Base-by-base conservation (phyloP, 2,113 vertebrate species). In the Rhegmatorhina hoffmannsi region DNA sequence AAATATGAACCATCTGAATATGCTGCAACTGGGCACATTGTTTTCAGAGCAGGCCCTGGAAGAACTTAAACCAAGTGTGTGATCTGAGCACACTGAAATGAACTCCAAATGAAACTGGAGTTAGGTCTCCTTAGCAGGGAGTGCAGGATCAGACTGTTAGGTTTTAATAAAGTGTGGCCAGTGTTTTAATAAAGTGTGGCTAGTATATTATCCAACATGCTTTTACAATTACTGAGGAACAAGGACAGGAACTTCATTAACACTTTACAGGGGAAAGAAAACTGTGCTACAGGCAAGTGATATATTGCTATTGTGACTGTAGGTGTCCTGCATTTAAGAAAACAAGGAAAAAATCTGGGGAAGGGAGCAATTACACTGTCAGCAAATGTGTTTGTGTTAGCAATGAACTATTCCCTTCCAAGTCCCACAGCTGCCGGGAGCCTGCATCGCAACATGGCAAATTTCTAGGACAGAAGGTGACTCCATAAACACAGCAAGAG, bases 201-300 rank as follows among this genome's bases (percentile, higher is more conserved):
- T 38, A 96, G 93, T 96, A 87, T 12, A 93, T 96, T 96, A 96
- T 29, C 77, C 95, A 82, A 87, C 95, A 94, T 64, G 90, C 90
- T 95, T 93, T 95, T 93, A 91, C 95, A 96, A 97, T 96, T 96
- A 97, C 76, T 73, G 86, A 91, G 95, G 20, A 96, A 92, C 90
- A 84, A 89, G 95, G 90, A 97, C 90, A 95, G 95, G 94, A 96
- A 97, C 94, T 96, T 97, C 93, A 94, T 97, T 97, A 97, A 96
- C 96, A 34, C 96, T 96, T 97, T 96, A 95, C 86, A 84, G 92
- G 90, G 94, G 90, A 89, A 96, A 81, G 94, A 93, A 96, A 94
- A 86, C 94, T 88, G 80, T 46, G 90, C 95, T 96, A 91, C 56
- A 33, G 93, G 95, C 92, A 38, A 89, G 36, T 95, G 92, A 96